A percentile compares a stretch with the other conserved stretches of the same genome.
Evolutionary conservation across 2,113 vertebrate species (phyloP).

Genomic region (Lepisosteus osseus): DNA sequence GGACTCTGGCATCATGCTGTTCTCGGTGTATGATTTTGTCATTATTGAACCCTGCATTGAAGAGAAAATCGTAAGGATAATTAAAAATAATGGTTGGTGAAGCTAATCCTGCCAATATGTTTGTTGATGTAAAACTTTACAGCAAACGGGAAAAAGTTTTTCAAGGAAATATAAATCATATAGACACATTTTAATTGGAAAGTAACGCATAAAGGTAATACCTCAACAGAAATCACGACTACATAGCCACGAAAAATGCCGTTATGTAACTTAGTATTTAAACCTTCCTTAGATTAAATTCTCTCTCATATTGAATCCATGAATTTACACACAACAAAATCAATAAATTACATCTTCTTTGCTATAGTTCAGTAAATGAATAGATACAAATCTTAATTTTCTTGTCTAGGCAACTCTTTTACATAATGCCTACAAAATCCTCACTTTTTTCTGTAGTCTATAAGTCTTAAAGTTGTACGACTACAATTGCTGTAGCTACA

Average conservation of each 20-base stretch:
- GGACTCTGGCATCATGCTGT: slow-evolving; percentile 74
- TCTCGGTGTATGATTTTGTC: slow-evolving; percentile 91
- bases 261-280: slow-evolving; percentile 24
- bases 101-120: too few relatives aligned
- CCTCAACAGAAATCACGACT: not conserved
- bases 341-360: too few relatives aligned
- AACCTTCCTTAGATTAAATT: slow-evolving; percentile 14
- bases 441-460: too few relatives aligned
- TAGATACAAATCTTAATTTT: too few relatives aligned
- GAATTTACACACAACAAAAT: too few relatives aligned
- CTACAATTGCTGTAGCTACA: too few relatives aligned
- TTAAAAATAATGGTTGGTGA: slow-evolving; percentile 15
- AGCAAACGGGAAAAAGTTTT: too few relatives aligned
- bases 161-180: not conserved
- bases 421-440: too few relatives aligned
- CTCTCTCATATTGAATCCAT: not conserved
- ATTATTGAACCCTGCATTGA: slow-evolving; percentile 68
- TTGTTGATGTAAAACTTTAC: too few relatives aligned
- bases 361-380: too few relatives aligned
- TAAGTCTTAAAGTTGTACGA: too few relatives aligned
- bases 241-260: not conserved
- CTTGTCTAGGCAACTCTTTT: too few relatives aligned
- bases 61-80: slow-evolving; percentile 23
- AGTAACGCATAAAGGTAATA: not conserved
- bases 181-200: not conserved